Conservation (phyloP, 2,113 vertebrate species). For the Hiodon alosoides region DNA sequence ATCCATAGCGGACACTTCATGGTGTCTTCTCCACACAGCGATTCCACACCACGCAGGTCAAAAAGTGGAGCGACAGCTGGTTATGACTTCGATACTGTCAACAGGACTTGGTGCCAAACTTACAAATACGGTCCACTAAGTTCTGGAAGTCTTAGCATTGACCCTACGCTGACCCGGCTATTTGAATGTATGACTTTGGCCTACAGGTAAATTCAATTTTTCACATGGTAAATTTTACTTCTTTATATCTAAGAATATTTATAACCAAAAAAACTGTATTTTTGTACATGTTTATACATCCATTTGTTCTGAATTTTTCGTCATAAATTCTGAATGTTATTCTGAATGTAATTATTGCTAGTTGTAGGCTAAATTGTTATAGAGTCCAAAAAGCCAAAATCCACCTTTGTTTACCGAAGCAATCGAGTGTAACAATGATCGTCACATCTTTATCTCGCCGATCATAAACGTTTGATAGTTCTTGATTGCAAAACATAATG, state of each 20-base stretch:
- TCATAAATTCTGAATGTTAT: too few relatives aligned
- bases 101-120: constrained; percentile 52
- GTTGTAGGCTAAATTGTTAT: neutral
- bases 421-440: neutral
- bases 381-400: constrained; percentile 18
- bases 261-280: too few relatives aligned
- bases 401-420: constrained; percentile 18
- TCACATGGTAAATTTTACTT: too few relatives aligned
- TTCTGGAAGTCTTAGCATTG: constrained; percentile 79
- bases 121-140: constrained; percentile 65
- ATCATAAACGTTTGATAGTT: constrained; percentile 15
- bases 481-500: constrained; percentile 1
- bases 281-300: too few relatives aligned
- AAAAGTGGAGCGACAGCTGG: constrained; percentile 43
- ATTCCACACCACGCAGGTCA: constrained; percentile 62
- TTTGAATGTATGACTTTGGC: constrained; percentile 98
- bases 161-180: constrained; percentile 85
- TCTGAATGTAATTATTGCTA: neutral
- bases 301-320: too few relatives aligned
- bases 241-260: too few relatives aligned
- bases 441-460: constrained; percentile 1
- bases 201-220: constrained; percentile 74
- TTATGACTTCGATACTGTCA: constrained; percentile 64
- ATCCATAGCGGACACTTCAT: constrained; percentile 99
- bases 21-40: constrained; percentile 92